A percentile compares a stretch with the other conserved stretches of the same genome.
Evolutionary conservation across 37 sponge, comb jelly and placozoan genomes (phyloP).

Genomic region (Ephydatia muelleri): DNA sequence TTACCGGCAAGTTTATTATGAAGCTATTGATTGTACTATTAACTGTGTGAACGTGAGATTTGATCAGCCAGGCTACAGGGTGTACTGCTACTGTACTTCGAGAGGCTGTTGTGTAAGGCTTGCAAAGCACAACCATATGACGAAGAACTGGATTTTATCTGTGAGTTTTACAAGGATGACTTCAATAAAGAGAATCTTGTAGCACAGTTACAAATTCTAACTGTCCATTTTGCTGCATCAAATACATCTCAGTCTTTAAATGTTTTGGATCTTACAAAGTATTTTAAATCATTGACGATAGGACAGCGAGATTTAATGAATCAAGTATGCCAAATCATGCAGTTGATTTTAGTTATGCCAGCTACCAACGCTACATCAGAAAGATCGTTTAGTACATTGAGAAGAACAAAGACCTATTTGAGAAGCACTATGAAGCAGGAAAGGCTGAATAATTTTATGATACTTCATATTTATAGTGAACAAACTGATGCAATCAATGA

Average conservation of each 20-base stretch:
- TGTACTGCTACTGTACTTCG: conserved; percentile 41
- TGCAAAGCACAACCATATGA: background rate
- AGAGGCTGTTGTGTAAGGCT: conserved; percentile 26
- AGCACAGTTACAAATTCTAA: conserved; percentile 33
- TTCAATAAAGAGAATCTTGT: background rate
- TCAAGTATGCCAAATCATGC: conserved; percentile 19
- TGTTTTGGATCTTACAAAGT: conserved; percentile 27
- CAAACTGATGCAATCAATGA: conserved; percentile 15
- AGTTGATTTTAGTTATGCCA: conserved; percentile 57
- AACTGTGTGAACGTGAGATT: conserved; percentile 12
- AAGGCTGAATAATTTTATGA: conserved; percentile 30
- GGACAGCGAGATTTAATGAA: conserved; percentile 18
- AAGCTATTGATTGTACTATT: conserved; percentile 15
- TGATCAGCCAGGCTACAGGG: conserved; percentile 21
- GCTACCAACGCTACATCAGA: conserved; percentile 57
- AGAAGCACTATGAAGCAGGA: conserved; percentile 44
- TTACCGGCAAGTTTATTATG: conserved; percentile 28
- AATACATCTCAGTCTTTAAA: background rate
- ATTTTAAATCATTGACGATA: conserved; percentile 17
- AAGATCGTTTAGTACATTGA: conserved; percentile 44
- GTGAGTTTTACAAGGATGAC: conserved; percentile 41
- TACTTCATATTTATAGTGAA: conserved; percentile 41
- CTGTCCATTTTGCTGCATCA: background rate
- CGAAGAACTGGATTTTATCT: conserved; percentile 11
- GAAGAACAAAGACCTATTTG: conserved; percentile 23